phyloP scores from a whole-genome alignment of 2,888 invertebrate species.

The Drosophila paracracens region DNA sequence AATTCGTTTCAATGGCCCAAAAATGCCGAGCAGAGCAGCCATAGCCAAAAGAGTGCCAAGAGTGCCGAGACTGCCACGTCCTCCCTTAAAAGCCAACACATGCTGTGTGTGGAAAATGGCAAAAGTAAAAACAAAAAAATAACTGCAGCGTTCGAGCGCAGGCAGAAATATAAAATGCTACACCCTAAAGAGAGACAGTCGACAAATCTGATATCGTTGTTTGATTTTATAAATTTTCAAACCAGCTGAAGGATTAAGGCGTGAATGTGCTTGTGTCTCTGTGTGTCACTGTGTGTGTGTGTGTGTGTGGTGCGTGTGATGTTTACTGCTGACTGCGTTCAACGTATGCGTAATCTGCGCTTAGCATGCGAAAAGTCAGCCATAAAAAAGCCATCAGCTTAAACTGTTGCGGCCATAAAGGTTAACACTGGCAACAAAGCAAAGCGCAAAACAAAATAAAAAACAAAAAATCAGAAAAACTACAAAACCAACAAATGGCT shows the following conservation, averaged over 20 bases:
- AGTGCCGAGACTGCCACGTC: conserved; percentile 13
- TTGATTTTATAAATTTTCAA: conserved; percentile 56
- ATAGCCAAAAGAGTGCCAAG: conserved; percentile 57
- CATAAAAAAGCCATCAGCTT: conserved; percentile 79
- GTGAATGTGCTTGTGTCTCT: background rate
- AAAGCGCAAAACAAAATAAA: conserved; percentile 21
- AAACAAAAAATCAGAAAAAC: conserved; percentile 14
- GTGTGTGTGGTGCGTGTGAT: conserved; percentile 46
- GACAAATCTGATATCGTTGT: conserved; percentile 43
- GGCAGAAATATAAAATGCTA: conserved; percentile 36
- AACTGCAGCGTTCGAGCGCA: conserved; percentile 39
- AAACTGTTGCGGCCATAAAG: conserved; percentile 80
- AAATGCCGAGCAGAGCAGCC: conserved; percentile 57
- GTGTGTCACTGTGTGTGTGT: background rate
- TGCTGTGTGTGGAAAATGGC: conserved; percentile 12
- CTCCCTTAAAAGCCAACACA: conserved; percentile 16
- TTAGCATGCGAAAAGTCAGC: conserved; percentile 77
- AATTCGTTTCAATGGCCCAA: conserved; percentile 73
- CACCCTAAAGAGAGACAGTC: conserved; percentile 8
- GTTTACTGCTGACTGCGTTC: conserved; percentile 50
- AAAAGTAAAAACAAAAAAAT: conserved; percentile 12
- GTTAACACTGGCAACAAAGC: conserved; percentile 67
- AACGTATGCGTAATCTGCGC: conserved; percentile 78
- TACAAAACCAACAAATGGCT: conserved; percentile 53
- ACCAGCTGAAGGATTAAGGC: conserved; percentile 22